Evolutionary conservation across 2,113 vertebrate genomes (phyloP).

Genomic region (Crotalus tigris): DNA sequence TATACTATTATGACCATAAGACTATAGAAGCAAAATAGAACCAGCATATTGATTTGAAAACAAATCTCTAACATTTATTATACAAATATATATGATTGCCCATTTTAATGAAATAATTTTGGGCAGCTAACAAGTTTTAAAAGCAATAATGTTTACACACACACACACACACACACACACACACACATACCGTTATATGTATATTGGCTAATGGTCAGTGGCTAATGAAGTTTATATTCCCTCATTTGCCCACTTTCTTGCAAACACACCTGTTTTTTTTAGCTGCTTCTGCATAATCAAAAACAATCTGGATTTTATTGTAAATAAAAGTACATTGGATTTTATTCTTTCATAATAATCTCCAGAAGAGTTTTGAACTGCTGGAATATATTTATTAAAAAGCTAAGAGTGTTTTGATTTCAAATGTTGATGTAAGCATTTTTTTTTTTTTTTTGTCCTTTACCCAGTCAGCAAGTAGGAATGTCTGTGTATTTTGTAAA

Average conservation of each 20-base stretch:
- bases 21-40: neutral
- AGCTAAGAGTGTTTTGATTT: neutral
- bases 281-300: neutral
- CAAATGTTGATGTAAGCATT: neutral
- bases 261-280: neutral
- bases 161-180: too few species aligned
- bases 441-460: neutral
- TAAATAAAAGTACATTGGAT: neutral
- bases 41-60: neutral
- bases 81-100: neutral
- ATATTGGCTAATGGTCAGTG: neutral
- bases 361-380: neutral
- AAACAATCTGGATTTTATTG: neutral
- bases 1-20: neutral
- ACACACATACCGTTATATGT: too few species aligned
- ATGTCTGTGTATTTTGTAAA: constrained; percentile 11
- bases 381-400: neutral
- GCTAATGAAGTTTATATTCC: neutral
- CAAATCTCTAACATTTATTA: neutral
- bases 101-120: neutral
- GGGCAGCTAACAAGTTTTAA: neutral
- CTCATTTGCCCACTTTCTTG: neutral
- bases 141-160: neutral
- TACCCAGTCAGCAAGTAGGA: neutral
- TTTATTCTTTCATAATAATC: neutral